These are phyloP conservation scores for Drosophila ezoana DNA, from an alignment of 2,888 invertebrate species.

Conservation along the genomic window DNA sequence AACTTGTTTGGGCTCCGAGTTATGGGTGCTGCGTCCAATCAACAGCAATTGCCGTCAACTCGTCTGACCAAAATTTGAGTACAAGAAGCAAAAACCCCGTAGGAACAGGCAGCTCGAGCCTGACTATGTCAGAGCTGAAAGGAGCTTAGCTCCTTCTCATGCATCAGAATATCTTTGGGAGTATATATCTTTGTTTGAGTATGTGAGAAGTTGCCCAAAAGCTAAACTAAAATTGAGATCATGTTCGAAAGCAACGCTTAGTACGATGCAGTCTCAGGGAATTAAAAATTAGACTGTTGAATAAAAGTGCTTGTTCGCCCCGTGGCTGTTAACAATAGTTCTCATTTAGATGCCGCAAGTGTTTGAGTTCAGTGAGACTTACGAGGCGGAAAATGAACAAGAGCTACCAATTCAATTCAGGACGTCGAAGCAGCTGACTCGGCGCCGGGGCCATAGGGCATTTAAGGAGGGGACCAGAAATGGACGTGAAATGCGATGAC, in stretches of 20 bases:
- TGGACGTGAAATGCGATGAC: constrained; percentile 17
- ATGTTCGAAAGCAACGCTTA: neutral
- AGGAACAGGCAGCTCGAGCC: constrained; percentile 6
- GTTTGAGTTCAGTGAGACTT: constrained; percentile 61
- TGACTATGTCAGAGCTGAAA: constrained; percentile 12
- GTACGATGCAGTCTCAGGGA: constrained; percentile 15
- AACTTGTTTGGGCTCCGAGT: constrained; percentile 3
- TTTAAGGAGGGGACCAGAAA: neutral
- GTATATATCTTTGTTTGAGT: constrained; percentile 22
- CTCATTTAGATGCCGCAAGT: constrained; percentile 74
- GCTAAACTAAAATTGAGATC: constrained; percentile 52
- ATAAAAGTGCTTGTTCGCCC: constrained; percentile 54
- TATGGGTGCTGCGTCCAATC: constrained; percentile 36
- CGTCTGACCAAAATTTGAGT: constrained; percentile 21
- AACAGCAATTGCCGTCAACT: constrained; percentile 18
- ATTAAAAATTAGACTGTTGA: constrained; percentile 63
- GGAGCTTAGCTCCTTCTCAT: constrained; percentile 31
- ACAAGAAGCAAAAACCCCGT: constrained; percentile 12
- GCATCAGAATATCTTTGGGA: constrained; percentile 15
- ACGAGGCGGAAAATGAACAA: constrained; percentile 74
- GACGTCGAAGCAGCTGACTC: constrained; percentile 40
- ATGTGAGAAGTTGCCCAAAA: constrained; percentile 6
- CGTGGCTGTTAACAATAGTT: constrained; percentile 65
- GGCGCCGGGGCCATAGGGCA: constrained; percentile 18
- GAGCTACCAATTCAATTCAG: constrained; percentile 47